Conservation (phyloP, 2,113 vertebrate genomes). For the Campylomormyrus tamandua region DNA sequence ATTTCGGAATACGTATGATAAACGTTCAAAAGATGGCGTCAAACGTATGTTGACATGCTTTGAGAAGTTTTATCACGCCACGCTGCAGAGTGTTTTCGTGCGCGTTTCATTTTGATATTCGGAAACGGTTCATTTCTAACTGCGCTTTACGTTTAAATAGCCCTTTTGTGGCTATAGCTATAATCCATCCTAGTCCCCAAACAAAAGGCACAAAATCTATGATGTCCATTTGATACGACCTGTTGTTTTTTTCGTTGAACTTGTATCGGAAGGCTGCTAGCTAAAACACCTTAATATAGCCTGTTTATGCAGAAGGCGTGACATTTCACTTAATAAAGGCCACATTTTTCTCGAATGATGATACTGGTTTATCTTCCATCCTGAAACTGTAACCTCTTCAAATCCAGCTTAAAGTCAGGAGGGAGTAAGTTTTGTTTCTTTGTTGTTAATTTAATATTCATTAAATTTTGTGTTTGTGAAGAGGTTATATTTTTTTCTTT, state of each 20-base stretch:
- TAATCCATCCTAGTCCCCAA: background rate
- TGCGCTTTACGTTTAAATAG: background rate
- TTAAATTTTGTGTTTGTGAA: background rate
- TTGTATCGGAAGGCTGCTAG: background rate
- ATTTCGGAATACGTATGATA: background rate
- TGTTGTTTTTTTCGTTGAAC: background rate
- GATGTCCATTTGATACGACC: background rate
- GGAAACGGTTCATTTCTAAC: background rate
- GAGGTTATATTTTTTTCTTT: background rate
- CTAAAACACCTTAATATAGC: background rate
- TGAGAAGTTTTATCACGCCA: background rate
- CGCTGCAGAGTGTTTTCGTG: background rate
- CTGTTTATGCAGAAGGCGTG: background rate
- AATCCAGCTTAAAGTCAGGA: background rate
- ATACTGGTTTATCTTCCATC: background rate
- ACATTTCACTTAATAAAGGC: background rate
- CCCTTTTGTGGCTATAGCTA: background rate
- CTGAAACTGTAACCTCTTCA: background rate
- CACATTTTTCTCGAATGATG: background rate
- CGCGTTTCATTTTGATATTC: background rate
- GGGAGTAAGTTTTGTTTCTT: background rate
- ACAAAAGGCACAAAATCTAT: background rate
- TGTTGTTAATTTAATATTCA: background rate
- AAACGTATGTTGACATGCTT: background rate
- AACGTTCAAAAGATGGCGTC: background rate